Percentiles rank a stretch among this genome's conserved stretches.
Evolutionary conservation across 2,797 vertebrate genomes (phyloP).

Genomic region (Tinamus major): DNA sequence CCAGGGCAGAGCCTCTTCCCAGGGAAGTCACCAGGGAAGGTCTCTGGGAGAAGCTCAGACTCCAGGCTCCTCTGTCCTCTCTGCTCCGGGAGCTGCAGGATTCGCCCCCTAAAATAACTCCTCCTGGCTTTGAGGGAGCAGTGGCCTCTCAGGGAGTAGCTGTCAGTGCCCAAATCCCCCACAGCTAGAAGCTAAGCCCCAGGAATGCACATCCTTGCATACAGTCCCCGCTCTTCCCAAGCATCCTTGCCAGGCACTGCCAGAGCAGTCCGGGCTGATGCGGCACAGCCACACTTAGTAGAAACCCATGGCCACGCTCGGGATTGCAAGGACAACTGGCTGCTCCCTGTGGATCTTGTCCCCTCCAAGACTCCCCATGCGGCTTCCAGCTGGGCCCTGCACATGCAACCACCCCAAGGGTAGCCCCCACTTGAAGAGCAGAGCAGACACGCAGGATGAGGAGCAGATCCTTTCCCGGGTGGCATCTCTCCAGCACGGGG

Average conservation of each 20-base stretch:
- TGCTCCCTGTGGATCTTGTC: not conserved
- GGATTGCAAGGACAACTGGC: not conserved
- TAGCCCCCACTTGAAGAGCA: not conserved
- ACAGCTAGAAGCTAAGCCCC: not conserved
- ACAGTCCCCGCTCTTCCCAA: not conserved
- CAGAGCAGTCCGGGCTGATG: too few species aligned
- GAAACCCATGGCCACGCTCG: accelerated
- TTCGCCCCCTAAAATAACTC: not conserved
- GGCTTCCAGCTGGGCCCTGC: not conserved
- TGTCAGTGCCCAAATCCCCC: not conserved
- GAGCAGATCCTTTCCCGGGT: constrained; percentile 32
- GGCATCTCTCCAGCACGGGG: constrained; percentile 42
- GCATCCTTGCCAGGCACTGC: not conserved
- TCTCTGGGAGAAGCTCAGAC: not conserved
- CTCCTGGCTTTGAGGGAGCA: not conserved
- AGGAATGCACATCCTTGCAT: not conserved
- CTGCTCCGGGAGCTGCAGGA: not conserved
- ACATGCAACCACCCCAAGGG: accelerated
- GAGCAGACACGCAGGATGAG: accelerated
- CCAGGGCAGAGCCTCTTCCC: not conserved
- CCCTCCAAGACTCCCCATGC: accelerated
- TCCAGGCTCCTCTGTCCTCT: not conserved
- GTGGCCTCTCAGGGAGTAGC: not conserved
- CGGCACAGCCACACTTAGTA: accelerated
- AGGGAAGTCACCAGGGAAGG: accelerated